Percentiles rank a stretch among this genome's conserved stretches.
Evolutionary conservation across 2,113 vertebrate species (phyloP).

Genomic region (Hemibagrus wyckioides): DNA sequence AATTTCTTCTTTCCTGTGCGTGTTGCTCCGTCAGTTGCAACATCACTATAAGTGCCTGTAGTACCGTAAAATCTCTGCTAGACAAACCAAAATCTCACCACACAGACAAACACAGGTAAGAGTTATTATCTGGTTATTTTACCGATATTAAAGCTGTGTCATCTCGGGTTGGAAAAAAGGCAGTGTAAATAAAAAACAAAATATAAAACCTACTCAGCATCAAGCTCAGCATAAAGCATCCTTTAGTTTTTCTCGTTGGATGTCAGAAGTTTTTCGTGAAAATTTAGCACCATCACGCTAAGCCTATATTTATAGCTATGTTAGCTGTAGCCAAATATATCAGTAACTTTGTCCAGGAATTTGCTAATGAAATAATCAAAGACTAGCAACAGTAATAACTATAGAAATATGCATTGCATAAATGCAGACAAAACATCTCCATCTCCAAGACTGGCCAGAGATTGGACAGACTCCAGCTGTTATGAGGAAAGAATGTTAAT

Average conservation of each 20-base stretch:
- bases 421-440: neutral
- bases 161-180: neutral
- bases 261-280: neutral
- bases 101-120: slow-evolving; percentile 24
- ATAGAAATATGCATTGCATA: neutral
- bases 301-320: neutral
- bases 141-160: fast-evolving
- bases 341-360: neutral
- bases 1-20: slow-evolving; percentile 21
- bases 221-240: too few species aligned
- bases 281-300: neutral
- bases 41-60: neutral
- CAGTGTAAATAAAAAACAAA: neutral
- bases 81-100: neutral
- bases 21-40: neutral
- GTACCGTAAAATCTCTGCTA: neutral
- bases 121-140: neutral
- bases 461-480: neutral
- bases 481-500: neutral
- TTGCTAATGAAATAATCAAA: neutral
- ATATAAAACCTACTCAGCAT: neutral
- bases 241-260: neutral
- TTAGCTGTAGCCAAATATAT: neutral
- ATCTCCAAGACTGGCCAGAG: neutral
- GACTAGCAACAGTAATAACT: neutral